These are phyloP conservation scores for Augochlorella aurata DNA, from an alignment of 2,888 invertebrate species.

Conservation along the genomic window DNA sequence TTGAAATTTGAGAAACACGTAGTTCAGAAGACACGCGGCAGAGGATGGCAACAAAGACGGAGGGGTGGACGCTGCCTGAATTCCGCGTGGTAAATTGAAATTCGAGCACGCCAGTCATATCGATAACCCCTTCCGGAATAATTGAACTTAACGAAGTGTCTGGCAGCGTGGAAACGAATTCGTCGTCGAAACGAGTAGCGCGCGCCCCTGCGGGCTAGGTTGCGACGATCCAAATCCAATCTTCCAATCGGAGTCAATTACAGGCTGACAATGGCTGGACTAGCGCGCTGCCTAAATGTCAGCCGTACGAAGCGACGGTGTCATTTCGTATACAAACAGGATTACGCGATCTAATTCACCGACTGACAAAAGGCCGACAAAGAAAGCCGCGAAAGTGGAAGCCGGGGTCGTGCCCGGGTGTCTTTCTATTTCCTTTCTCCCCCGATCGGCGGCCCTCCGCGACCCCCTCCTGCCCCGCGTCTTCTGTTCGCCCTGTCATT, in stretches of 20 bases:
- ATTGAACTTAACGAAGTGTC: constrained; percentile 80
- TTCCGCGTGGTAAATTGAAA: constrained; percentile 39
- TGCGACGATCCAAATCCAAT: constrained; percentile 79
- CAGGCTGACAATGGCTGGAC: constrained; percentile 76
- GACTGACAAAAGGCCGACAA: constrained; percentile 77
- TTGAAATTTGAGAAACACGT: not conserved
- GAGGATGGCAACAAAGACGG: not conserved
- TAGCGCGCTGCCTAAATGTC: constrained; percentile 77
- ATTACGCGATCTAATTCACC: constrained; percentile 81
- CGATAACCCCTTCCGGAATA: constrained; percentile 72
- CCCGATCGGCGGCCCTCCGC: not conserved
- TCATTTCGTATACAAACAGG: constrained; percentile 81
- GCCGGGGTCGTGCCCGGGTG: constrained; percentile 42
- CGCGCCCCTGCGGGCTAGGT: constrained; percentile 43
- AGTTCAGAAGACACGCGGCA: not conserved
- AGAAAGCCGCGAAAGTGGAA: constrained; percentile 70
- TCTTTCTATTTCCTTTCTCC: constrained; percentile 41
- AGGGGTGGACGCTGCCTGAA: constrained; percentile 21
- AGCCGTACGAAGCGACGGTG: constrained; percentile 77
- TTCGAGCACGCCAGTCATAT: constrained; percentile 66
- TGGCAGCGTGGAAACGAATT: constrained; percentile 78
- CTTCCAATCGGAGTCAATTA: constrained; percentile 82
- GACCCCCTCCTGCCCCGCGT: not conserved
- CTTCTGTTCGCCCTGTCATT: constrained; percentile 19
- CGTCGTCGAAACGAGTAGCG: constrained; percentile 70